Percentiles rank a stretch among this genome's conserved stretches.
These are phyloP conservation scores for Oedothorax gibbosus DNA, from an alignment of 1,140 invertebrate genomes.

Conservation along the genomic window DNA sequence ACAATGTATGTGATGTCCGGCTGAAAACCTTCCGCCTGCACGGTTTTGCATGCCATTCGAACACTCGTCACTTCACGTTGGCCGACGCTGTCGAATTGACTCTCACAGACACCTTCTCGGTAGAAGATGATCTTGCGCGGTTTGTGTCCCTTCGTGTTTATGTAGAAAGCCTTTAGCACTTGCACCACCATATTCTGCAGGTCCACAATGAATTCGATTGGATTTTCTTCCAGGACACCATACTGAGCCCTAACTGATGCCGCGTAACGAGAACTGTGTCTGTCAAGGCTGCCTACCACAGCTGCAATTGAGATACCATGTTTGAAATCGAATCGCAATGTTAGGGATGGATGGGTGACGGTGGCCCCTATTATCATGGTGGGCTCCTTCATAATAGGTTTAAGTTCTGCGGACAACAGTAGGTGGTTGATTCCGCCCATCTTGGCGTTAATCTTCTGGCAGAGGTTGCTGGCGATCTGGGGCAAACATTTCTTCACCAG, in stretches of 20 bases:
- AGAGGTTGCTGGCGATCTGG: slow-evolving; percentile 76
- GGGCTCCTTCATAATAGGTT: slow-evolving; percentile 67
- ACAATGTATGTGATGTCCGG: slow-evolving; percentile 63
- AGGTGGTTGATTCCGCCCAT: slow-evolving; percentile 80
- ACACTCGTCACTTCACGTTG: slow-evolving; percentile 60
- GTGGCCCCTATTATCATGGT: slow-evolving; percentile 86
- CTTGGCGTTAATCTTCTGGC: slow-evolving; percentile 88
- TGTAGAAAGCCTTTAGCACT: slow-evolving; percentile 68
- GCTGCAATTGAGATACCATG: slow-evolving; percentile 80
- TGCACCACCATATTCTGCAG: slow-evolving; percentile 77
- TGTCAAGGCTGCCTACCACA: slow-evolving; percentile 66
- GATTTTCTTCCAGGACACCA: slow-evolving; percentile 24
- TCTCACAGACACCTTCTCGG: slow-evolving; percentile 70
- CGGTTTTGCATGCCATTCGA: slow-evolving; percentile 35
- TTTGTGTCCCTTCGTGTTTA: slow-evolving; percentile 30
- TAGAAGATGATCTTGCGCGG: slow-evolving; percentile 69
- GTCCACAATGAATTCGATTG: slow-evolving; percentile 68
- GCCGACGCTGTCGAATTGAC: slow-evolving; percentile 68
- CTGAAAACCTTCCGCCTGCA: slow-evolving; percentile 21
- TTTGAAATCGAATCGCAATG: slow-evolving; percentile 70
- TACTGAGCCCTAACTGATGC: slow-evolving; percentile 56
- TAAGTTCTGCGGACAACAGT: slow-evolving; percentile 53
- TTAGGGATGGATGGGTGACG: slow-evolving; percentile 82
- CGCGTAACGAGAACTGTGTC: slow-evolving; percentile 48
- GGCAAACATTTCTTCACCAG: slow-evolving; percentile 63